These are phyloP conservation scores for Emesis castigata DNA, from an alignment of 2,888 invertebrate genomes.

Conservation along the genomic window DNA sequence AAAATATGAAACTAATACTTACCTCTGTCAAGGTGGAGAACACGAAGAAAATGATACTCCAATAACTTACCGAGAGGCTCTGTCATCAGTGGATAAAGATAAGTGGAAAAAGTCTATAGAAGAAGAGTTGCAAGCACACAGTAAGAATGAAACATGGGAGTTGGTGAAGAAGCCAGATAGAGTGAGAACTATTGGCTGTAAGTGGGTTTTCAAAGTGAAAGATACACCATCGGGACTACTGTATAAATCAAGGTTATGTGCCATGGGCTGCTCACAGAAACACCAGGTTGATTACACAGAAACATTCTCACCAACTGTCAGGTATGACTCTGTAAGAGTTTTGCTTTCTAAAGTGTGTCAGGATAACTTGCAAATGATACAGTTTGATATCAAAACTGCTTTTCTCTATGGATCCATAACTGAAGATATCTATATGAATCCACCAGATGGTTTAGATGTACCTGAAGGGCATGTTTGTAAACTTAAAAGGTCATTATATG, in stretches of 20 bases:
- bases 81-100: slow-evolving; percentile 16
- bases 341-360: slow-evolving; percentile 53
- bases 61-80: slow-evolving; percentile 59
- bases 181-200: slow-evolving; percentile 31
- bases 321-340: slow-evolving; percentile 59
- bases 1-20: not conserved
- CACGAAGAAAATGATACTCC: slow-evolving; percentile 30
- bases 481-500: slow-evolving; percentile 15
- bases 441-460: slow-evolving; percentile 54
- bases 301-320: slow-evolving; percentile 59
- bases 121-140: slow-evolving; percentile 38
- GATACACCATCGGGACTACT: slow-evolving; percentile 25
- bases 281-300: slow-evolving; percentile 58
- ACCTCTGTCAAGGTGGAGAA: not conserved
- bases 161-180: slow-evolving; percentile 47
- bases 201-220: slow-evolving; percentile 55
- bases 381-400: slow-evolving; percentile 65
- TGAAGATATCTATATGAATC: slow-evolving; percentile 58
- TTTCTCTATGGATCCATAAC: slow-evolving; percentile 59
- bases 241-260: not conserved
- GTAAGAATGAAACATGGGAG: slow-evolving; percentile 52
- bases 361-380: slow-evolving; percentile 44
- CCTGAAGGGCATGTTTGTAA: slow-evolving; percentile 13
- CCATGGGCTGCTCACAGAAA: slow-evolving; percentile 16
- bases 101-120: slow-evolving; percentile 45